Base-by-base conservation (phyloP, 2,113 vertebrate species). In the Puffinus mauretanicus region DNA sequence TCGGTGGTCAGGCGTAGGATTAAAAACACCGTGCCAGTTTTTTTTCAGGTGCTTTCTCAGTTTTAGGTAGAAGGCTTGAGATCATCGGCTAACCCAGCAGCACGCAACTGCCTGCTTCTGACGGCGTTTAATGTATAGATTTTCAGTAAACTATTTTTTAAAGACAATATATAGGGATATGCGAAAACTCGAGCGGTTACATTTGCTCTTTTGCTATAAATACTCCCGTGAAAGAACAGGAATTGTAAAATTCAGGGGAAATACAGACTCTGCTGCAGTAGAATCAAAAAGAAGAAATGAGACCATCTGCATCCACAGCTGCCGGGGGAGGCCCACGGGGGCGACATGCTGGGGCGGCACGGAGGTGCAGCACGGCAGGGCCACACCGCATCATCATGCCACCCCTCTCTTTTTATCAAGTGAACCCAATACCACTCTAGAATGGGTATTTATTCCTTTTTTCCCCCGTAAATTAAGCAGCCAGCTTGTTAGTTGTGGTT, bases 141-240 rank as follows among this genome's bases (percentile, higher is more conserved):
- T 44, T 40, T 67, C 7, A 19, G 20, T 58, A 10, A 90, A 38
- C 1, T 42, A 6, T 4, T 86, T 86, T 65, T 61, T 3, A 32
- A 20, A 7, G 10, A 3, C 44, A 40, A 0, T 4, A 0, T 8
- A 1, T 16, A 42, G 17, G 40, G 17, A 18, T 10, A 7, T 1
- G 8, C 38, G 9, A 30, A 65, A 60, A 38, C 57, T 36, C 8
- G 0, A 30, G 38, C 2, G 2, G 38, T 40, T 10, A 1, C 0
- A 0, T 57, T 71, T 22, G 6, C 19, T 69, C 57, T 29, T 66
- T 46, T 22, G 44, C 44, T 62, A 17, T 42, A 60, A 29, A 34
- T 11, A 14, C 26, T 42, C 38, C 30, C 9, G 1, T 19, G 55
- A 38, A 22, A 52, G 49, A 38, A 2, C 32, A 73, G 54, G 54